These are phyloP conservation scores for Bubo scandiacus DNA, from an alignment of 2,113 vertebrate genomes.

Conservation along the genomic window DNA sequence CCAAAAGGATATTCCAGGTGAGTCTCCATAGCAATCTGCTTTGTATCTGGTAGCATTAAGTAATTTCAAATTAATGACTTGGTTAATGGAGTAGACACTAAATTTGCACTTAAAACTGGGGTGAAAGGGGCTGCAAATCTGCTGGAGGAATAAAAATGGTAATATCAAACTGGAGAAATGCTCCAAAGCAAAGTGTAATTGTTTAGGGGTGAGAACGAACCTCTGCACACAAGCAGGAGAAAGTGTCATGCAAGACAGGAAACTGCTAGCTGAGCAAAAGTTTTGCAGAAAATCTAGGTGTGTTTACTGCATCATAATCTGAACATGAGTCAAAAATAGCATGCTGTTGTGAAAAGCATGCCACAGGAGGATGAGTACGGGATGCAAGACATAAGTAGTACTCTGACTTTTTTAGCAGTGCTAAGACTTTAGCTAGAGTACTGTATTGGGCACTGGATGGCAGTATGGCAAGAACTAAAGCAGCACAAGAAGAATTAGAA, in stretches of 20 bases:
- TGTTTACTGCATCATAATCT: not conserved
- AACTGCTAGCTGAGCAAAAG: not conserved
- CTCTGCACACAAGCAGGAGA: not conserved
- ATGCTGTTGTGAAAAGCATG: not conserved
- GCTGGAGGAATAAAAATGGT: not conserved
- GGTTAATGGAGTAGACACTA: not conserved
- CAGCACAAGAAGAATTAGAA: not conserved
- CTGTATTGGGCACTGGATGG: not conserved
- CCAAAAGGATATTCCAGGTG: constrained; percentile 23
- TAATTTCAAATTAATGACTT: constrained; percentile 11
- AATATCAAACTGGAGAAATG: not conserved
- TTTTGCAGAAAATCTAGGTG: not conserved
- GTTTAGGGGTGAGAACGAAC: not conserved
- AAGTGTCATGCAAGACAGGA: not conserved
- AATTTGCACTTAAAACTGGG: not conserved
- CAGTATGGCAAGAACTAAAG: not conserved
- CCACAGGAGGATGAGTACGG: not conserved
- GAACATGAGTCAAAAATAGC: not conserved
- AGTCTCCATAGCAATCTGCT: constrained; percentile 36
- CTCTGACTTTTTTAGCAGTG: not conserved
- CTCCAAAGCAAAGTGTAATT: not conserved
- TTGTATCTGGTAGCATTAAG: not conserved
- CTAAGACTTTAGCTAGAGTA: not conserved
- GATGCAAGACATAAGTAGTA: not conserved
- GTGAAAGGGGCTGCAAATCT: not conserved